Evolutionary conservation across 2,888 invertebrate species (phyloP), one percentile per base, ranked within the genome.

Genomic region (Melinaea marsaeus): DNA sequence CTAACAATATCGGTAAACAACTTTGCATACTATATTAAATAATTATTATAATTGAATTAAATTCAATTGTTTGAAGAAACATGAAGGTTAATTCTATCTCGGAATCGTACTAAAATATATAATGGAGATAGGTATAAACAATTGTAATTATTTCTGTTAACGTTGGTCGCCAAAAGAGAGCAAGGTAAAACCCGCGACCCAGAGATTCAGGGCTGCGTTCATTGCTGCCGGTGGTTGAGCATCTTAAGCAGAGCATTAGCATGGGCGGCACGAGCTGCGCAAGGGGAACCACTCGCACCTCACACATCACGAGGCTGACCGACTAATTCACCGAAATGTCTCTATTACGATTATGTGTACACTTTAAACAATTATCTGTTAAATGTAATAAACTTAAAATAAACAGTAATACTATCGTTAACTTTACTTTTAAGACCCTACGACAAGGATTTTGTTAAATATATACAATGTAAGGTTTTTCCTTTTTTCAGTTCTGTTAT

Each of bases 191-290:
- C 55, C 67, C 55, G 57, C 64, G 64, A 64, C 66, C 68, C 62
- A 67, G 69, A 70, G 65, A 56, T 59, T 63, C 63, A 62, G 55
- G 63, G 59, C 56, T 59, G 56, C 60, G 57, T 47, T 61, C 67
- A 61, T 59, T 61, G 68, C 61, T 64, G 62, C 55, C 48, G 57
- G 57, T 60, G 60, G 62, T 62, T 61, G 65, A 67, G 74, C 72
- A 72, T 74, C 70, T 66, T 69, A 72, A 74, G 42, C 68, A 58
- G 42, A 47, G 33, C 66, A 72, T 72, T 72, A 68, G 63, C 66
- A 72, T 72, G 71, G 54, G 34, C 54, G 45, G 65, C 72, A 70
- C 72, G 69, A 34, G 34, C 32, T 4, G 33, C 35, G 55, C 51
- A 34, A 57, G 56, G 66, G 62, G 42, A 45, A 57, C 57, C 51